Evolutionary conservation across 2,888 invertebrate species (phyloP).

Genomic region (Hyposoter didymator): DNA sequence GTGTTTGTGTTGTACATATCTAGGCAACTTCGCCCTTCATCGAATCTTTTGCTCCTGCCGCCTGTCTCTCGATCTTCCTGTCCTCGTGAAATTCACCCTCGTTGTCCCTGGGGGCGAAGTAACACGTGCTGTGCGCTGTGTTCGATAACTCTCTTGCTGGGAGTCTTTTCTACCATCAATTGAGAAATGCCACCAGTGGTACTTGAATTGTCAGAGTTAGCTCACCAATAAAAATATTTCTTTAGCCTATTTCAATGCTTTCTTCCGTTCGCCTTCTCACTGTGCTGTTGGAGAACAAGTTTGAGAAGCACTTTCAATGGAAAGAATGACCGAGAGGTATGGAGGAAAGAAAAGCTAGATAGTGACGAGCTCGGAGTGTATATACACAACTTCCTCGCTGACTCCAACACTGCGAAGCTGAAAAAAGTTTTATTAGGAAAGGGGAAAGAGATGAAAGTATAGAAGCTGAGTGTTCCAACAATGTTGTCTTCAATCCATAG

Average conservation of each 20-base stretch:
- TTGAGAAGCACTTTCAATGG: slow-evolving; percentile 50
- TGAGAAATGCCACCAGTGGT: slow-evolving; percentile 59
- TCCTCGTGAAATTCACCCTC: slow-evolving; percentile 48
- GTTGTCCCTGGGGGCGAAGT: slow-evolving; percentile 76
- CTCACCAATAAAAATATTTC: slow-evolving; percentile 81
- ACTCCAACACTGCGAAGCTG: not conserved
- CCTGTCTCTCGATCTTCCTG: slow-evolving; percentile 33
- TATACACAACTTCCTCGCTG: not conserved
- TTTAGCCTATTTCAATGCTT: slow-evolving; percentile 76
- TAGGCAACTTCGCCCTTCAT: slow-evolving; percentile 57
- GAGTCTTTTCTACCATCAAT: slow-evolving; percentile 43
- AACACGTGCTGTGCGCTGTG: slow-evolving; percentile 74
- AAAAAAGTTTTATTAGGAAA: slow-evolving; percentile 14
- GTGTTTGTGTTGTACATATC: slow-evolving; percentile 68
- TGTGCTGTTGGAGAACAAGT: slow-evolving; percentile 49
- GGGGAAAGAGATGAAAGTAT: not conserved
- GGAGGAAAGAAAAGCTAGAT: not conserved
- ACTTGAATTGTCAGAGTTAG: slow-evolving; percentile 76
- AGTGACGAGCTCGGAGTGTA: not conserved
- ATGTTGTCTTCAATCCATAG: slow-evolving; percentile 7
- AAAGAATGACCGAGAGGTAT: slow-evolving; percentile 19
- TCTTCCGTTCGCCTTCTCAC: slow-evolving; percentile 68
- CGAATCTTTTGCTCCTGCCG: slow-evolving; percentile 36
- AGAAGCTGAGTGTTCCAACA: not conserved
- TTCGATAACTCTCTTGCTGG: slow-evolving; percentile 66